Evolutionary conservation across 2,113 vertebrate species (phyloP).

Genomic region (Cyprinus carpio): DNA sequence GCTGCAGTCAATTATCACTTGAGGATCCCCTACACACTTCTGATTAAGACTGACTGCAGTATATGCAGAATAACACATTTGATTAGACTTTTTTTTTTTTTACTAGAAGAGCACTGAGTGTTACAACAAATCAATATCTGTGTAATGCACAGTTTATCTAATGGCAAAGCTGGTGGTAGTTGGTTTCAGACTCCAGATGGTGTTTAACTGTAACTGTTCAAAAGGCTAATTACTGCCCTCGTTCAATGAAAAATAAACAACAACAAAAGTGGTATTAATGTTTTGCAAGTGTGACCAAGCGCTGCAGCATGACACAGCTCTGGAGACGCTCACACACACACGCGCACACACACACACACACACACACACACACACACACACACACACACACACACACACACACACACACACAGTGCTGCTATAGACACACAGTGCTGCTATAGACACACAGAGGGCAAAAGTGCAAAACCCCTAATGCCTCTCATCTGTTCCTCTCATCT

Average conservation of each 20-base stretch:
- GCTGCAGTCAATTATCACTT: neutral
- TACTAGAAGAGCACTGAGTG: neutral
- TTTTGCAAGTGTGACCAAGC: neutral
- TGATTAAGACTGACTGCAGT: no score
- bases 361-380: no score
- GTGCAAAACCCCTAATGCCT: neutral
- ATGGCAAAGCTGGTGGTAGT: neutral
- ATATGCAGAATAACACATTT: no score
- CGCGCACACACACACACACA: neutral
- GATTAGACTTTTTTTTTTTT: neutral
- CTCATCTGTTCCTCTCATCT: no score
- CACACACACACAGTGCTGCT: no score
- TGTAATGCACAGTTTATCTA: neutral
- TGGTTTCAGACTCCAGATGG: neutral
- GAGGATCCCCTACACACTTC: neutral
- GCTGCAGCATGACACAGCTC: neutral
- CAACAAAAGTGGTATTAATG: constrained; percentile 13
- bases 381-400: no score
- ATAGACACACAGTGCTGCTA: no score
- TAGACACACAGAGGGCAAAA: neutral
- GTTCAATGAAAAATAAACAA: neutral
- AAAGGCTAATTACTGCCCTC: neutral
- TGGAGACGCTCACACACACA: neutral
- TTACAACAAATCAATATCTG: neutral
- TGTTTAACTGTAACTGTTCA: neutral